Base-by-base conservation (phyloP, 2,113 vertebrate species). In the Octodon degus region DNA sequence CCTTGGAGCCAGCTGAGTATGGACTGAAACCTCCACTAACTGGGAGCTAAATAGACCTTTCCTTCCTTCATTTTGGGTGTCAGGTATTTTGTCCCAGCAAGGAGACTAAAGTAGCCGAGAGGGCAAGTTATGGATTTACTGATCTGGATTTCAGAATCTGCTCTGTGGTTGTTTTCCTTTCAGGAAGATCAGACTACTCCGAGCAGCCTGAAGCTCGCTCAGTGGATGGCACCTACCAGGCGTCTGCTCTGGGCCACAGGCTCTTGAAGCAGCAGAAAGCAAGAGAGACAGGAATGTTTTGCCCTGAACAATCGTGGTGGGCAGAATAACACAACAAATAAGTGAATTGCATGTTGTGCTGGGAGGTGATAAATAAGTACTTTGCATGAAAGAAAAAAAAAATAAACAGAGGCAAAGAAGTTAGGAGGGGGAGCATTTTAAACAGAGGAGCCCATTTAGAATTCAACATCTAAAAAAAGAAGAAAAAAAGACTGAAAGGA, bases 121-220 rank as follows among this genome's bases (percentile, higher is more conserved):
- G 4, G 55, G 62, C 32, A 27, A 53, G 14, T 50, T 12, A 65
- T 16, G 62, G 79, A 87, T 82, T 81, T 70, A 63, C 87, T 82
- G 43, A 67, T 90, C 43, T 87, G 34, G 25, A 86, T 72, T 90
- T 90, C 87, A 92, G 92, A 80, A 81, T 85, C 70, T 67, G 4
- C 83, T 53, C 12, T 79, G 25, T 50, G 67, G 37, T 34, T 96
- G 22, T 30, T 81, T 86, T 62, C 12, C 11, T 72, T 91, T 27
- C 40, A 84, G 58, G 58, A 72, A 17, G 55, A 53, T 10, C 62
- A 27, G 27, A 53, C 58, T 55, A 20, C n/a, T 67, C 11, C 34
- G 19, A 72, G 65, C 34, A 62, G 40, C 32, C 58, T 85, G 68
- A 40, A 27, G 32, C 81, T 82, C 74, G 34, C 32, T 65, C 63